These are phyloP conservation scores for Pteria penguin DNA, from an alignment of 2,888 invertebrate species.

Conservation along the genomic window DNA sequence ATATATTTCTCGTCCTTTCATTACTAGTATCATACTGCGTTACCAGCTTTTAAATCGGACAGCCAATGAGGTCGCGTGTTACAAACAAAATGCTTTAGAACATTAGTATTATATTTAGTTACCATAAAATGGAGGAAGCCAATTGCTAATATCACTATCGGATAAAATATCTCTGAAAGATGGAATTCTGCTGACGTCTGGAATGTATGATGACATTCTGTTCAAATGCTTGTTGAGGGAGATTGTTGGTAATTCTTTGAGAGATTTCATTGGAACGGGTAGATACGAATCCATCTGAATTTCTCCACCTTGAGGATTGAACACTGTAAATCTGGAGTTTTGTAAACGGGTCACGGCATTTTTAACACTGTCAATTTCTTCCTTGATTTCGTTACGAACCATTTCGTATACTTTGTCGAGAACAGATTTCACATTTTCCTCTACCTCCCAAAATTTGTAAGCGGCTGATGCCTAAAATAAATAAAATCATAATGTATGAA, in stretches of 20 bases:
- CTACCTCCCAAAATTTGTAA: constrained; percentile 64
- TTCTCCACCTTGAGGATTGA: constrained; percentile 53
- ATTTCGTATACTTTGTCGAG: constrained; percentile 28
- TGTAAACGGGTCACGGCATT: constrained; percentile 25
- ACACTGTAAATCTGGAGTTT: constrained; percentile 49
- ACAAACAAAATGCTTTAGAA: neutral
- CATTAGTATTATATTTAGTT: constrained; percentile 59
- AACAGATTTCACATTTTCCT: constrained; percentile 51
- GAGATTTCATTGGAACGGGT: constrained; percentile 49
- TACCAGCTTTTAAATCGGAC: no score
- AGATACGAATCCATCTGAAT: constrained; percentile 54
- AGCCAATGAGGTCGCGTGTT: no score
- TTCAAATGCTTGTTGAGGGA: constrained; percentile 41
- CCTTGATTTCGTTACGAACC: constrained; percentile 48
- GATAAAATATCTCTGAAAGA: constrained; percentile 83
- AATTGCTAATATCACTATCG: constrained; percentile 86
- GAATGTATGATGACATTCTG: constrained; percentile 40
- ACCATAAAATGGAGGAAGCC: constrained; percentile 94
- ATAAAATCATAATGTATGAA: neutral
- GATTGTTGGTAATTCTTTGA: constrained; percentile 47
- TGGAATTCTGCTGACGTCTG: constrained; percentile 26
- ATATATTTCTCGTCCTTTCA: no score
- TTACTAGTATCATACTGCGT: no score
- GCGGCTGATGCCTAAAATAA: constrained; percentile 57
- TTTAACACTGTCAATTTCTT: constrained; percentile 48